Conservation (phyloP, 2,888 invertebrate species). For the Euplexia lucipara region DNA sequence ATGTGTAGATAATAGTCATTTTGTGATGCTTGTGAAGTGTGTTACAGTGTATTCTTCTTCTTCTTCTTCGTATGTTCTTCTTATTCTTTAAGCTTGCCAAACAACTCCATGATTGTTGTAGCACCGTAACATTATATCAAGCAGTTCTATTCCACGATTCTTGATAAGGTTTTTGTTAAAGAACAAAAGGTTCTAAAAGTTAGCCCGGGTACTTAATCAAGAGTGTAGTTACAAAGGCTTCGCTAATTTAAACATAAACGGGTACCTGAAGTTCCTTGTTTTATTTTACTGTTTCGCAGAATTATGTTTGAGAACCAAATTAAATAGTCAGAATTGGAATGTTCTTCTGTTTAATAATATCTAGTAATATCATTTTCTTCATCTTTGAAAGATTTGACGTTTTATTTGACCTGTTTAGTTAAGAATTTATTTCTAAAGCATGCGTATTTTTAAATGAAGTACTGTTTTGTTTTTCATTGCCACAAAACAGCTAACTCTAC, state of each 20-base stretch:
- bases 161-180: constrained; percentile 18
- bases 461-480: too few species aligned
- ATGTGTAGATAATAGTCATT: too few species aligned
- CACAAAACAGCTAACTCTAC: too few species aligned
- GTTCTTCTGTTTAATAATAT: neutral
- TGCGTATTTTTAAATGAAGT: too few species aligned
- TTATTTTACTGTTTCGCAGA: constrained; percentile 17
- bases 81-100: neutral
- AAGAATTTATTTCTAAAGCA: neutral
- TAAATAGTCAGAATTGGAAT: neutral
- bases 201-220: constrained; percentile 24
- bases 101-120: constrained; percentile 1
- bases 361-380: neutral
- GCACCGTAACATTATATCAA: constrained; percentile 5
- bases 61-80: too few species aligned
- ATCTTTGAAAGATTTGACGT: neutral
- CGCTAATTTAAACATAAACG: constrained; percentile 41
- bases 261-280: constrained; percentile 14
- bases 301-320: constrained; percentile 8
- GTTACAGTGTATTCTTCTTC: too few species aligned
- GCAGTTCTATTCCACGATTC: constrained; percentile 7
- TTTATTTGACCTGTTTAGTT: neutral
- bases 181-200: constrained; percentile 45
- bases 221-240: constrained; percentile 35
- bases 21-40: too few species aligned